Evolutionary conservation across 2,888 invertebrate species (phyloP).

Genomic region (Nudaria mundana): DNA sequence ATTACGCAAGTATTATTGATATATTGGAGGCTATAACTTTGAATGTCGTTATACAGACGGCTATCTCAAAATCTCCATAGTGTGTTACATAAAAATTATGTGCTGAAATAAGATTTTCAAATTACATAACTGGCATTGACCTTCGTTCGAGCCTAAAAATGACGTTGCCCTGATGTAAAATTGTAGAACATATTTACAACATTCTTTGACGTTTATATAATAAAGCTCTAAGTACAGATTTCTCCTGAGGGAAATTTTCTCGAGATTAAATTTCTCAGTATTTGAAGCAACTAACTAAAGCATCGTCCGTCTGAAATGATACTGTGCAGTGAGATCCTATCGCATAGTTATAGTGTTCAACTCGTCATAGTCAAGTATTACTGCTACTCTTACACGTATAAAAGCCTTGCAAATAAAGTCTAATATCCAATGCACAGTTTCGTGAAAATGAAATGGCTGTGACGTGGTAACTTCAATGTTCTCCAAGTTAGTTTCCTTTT

Average conservation of each 20-base stretch:
- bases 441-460: conserved; percentile 49
- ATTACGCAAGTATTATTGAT: too few species aligned
- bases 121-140: too few species aligned
- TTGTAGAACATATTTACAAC: too few species aligned
- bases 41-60: too few species aligned
- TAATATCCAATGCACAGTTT: conserved; percentile 48
- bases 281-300: conserved; percentile 19
- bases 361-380: conserved; percentile 23
- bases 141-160: too few species aligned
- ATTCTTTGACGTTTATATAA: too few species aligned
- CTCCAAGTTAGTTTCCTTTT: conserved; percentile 55
- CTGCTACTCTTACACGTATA: conserved; percentile 32
- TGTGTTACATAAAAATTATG: too few species aligned
- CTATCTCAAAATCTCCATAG: too few species aligned
- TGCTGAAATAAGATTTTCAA: too few species aligned
- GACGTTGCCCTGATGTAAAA: too few species aligned
- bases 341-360: conserved; percentile 33
- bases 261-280: conserved; percentile 27
- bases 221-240: too few species aligned
- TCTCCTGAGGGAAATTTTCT: conserved; percentile 24
- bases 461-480: conserved; percentile 57
- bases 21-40: too few species aligned
- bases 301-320: conserved; percentile 13
- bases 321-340: conserved; percentile 8
- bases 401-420: conserved; percentile 38